Conservation (phyloP, 2,888 invertebrate species). For the Diploptera punctata region DNA sequence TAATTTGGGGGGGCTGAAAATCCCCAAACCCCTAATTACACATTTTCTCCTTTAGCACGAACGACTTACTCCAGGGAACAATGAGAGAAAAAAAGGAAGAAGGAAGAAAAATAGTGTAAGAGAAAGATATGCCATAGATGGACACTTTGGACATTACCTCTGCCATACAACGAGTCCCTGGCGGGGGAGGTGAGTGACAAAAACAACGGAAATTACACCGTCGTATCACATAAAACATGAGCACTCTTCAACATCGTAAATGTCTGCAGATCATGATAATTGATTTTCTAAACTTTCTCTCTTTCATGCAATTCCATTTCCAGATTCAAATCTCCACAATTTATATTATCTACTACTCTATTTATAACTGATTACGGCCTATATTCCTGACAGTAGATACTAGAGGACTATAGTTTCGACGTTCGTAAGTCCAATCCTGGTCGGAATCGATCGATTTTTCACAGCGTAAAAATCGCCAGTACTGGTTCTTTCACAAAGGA, state of each 20-base stretch:
- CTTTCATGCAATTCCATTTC: too few species aligned
- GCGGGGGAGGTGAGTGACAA: slow-evolving; percentile 16
- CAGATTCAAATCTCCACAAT: too few species aligned
- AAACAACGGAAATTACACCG: not conserved
- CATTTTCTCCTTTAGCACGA: slow-evolving; percentile 41
- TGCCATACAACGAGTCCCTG: slow-evolving; percentile 39
- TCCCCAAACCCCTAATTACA: slow-evolving; percentile 43
- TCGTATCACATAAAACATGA: not conserved
- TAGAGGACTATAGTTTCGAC: too few species aligned
- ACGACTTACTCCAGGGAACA: slow-evolving; percentile 33
- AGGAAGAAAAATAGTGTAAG: not conserved
- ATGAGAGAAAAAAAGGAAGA: slow-evolving; percentile 26
- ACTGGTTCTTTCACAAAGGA: too few species aligned
- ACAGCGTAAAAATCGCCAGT: too few species aligned
- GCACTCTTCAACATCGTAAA: not conserved
- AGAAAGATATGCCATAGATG: slow-evolving; percentile 21
- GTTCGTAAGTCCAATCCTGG: too few species aligned
- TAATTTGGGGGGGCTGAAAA: slow-evolving; percentile 41
- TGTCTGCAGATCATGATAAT: not conserved
- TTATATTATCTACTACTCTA: too few species aligned
- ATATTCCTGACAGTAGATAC: too few species aligned
- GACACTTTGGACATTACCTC: slow-evolving; percentile 42
- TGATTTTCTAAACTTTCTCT: not conserved
- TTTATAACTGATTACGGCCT: too few species aligned
- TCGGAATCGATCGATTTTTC: too few species aligned